These are phyloP conservation scores for Coccyzus lansbergi DNA, from an alignment of 2,797 vertebrate species.

Conservation along the genomic window DNA sequence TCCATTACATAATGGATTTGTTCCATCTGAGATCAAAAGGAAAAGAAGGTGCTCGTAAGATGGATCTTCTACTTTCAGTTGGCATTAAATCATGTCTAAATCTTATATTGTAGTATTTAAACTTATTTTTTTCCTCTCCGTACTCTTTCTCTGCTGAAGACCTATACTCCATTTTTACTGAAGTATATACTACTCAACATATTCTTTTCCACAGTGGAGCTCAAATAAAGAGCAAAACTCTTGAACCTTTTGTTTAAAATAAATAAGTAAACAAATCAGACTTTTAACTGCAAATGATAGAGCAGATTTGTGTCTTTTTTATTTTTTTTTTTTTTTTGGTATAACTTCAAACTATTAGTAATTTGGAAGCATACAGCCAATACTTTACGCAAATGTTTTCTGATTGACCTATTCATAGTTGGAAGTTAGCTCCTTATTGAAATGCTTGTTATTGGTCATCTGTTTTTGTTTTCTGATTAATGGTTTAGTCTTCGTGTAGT, in stretches of 20 bases:
- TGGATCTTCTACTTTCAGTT: background rate
- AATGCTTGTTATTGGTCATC: background rate
- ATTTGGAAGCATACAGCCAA: background rate
- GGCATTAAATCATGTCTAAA: background rate
- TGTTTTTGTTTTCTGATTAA: background rate
- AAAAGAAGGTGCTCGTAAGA: background rate
- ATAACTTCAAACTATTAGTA: background rate
- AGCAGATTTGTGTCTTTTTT: background rate
- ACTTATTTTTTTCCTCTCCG: background rate
- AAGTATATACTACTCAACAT: background rate
- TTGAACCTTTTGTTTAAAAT: background rate
- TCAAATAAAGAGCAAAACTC: background rate
- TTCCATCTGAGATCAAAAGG: background rate
- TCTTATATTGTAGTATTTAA: background rate
- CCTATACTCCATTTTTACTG: background rate
- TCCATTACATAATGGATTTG: background rate
- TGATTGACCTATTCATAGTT: background rate
- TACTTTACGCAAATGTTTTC: background rate
- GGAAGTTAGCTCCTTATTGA: background rate
- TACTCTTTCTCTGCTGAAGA: background rate
- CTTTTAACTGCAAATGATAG: background rate
- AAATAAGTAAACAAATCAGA: background rate
- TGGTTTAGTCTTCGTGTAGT: background rate
- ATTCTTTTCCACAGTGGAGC: background rate
- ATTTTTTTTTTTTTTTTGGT: background rate